Evolutionary conservation across 2,797 vertebrate species (phyloP).

Genomic region (Trichosurus vulpecula): DNA sequence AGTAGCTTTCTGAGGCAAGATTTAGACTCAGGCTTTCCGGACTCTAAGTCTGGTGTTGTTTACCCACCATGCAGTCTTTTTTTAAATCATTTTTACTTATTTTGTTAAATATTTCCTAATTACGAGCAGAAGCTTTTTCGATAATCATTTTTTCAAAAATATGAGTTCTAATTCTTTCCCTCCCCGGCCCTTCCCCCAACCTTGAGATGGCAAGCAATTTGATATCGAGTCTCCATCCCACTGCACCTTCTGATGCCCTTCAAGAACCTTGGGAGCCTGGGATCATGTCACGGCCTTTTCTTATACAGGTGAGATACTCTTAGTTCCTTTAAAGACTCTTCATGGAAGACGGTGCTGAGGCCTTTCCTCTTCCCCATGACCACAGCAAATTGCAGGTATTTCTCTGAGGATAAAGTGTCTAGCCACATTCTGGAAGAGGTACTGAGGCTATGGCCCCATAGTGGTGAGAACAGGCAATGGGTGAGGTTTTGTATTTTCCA

Average conservation of each 20-base stretch:
- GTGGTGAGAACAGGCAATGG: neutral
- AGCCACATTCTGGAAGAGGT: neutral
- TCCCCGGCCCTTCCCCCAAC: neutral
- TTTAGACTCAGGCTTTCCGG: neutral
- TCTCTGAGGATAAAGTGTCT: neutral
- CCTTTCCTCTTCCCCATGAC: neutral
- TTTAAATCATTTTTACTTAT: neutral
- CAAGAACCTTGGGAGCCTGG: neutral
- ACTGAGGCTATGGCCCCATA: neutral
- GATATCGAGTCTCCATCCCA: neutral
- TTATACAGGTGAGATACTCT: neutral
- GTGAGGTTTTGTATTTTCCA: neutral
- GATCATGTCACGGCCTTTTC: neutral
- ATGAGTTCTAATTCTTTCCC: neutral
- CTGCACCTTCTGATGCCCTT: neutral
- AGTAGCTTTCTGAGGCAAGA: neutral
- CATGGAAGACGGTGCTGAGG: neutral
- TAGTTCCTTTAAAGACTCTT: neutral
- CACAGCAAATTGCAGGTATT: neutral
- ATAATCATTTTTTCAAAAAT: too few relatives aligned
- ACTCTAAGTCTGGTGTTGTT: neutral
- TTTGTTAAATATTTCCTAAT: neutral
- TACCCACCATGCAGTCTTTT: neutral
- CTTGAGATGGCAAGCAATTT: neutral
- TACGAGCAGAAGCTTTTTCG: neutral